A percentile compares a stretch with the other conserved stretches of the same genome.
Conservation (phyloP, 1,140 invertebrate species). For the Drosophila ironensis region DNA sequence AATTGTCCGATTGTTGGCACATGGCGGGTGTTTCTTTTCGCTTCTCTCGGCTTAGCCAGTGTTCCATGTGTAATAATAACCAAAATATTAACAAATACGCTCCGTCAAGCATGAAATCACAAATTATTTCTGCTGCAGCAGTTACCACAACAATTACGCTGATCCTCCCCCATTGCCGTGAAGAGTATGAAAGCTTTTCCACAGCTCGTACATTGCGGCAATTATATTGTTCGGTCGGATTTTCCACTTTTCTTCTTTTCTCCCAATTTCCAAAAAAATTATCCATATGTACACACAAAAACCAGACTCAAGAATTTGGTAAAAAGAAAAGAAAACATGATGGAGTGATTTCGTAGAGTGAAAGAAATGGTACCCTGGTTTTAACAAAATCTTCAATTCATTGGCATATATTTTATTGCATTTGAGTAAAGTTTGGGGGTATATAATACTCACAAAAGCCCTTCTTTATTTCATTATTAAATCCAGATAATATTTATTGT, state of each 20-base stretch:
- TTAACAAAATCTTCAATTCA: no score
- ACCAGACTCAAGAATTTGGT: conserved; percentile 11
- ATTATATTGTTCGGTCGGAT: conserved; percentile 38
- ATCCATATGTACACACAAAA: conserved; percentile 18
- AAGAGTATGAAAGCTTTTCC: conserved; percentile 59
- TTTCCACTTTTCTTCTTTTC: conserved; percentile 46
- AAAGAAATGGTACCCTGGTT: background rate
- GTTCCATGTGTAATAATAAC: conserved; percentile 61
- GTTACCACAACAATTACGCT: conserved; percentile 41
- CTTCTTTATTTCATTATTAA: no score
- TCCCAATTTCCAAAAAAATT: conserved; percentile 14
- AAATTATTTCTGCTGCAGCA: conserved; percentile 54
- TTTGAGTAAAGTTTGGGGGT: no score
- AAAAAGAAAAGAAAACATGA: conserved; percentile 36
- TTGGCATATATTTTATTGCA: no score
- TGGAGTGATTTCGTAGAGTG: background rate
- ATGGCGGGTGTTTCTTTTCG: conserved; percentile 42
- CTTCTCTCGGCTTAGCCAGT: conserved; percentile 18
- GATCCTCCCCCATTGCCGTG: conserved; percentile 29
- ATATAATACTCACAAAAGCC: no score
- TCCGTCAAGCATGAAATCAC: conserved; percentile 75
- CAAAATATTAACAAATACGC: conserved; percentile 79
- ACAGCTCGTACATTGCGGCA: conserved; percentile 24
- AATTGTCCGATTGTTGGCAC: conserved; percentile 43
- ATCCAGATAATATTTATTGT: no score